Conservation (phyloP, 2,888 invertebrate species). For the Cantharis lateralis region DNA sequence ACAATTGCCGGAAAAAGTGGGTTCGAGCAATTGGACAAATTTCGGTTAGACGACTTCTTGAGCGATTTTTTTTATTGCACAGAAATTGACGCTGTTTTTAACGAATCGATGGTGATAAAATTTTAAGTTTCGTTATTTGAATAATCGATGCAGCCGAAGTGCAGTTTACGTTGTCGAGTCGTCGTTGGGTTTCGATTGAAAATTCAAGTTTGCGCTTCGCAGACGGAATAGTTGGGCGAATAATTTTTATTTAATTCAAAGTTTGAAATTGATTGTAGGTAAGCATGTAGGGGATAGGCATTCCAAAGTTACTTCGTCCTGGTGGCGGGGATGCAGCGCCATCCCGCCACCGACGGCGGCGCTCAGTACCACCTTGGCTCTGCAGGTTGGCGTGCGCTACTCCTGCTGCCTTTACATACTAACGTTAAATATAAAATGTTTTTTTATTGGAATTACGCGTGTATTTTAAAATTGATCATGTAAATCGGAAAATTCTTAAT, state of each 20-base stretch:
- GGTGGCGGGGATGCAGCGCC: constrained; percentile 52
- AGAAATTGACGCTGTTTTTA: neutral
- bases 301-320: constrained; percentile 61
- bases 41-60: neutral
- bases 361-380: constrained; percentile 48
- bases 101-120: neutral
- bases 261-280: constrained; percentile 53
- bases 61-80: neutral
- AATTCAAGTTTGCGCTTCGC: neutral
- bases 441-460: constrained; percentile 24
- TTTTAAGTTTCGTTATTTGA: neutral
- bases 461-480: constrained; percentile 34
- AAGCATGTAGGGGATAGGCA: constrained; percentile 52
- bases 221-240: neutral
- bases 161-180: neutral
- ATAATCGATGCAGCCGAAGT: neutral
- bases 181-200: neutral
- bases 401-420: constrained; percentile 35
- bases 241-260: neutral
- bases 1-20: neutral
- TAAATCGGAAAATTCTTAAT: constrained; percentile 34
- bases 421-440: constrained; percentile 36
- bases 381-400: constrained; percentile 42
- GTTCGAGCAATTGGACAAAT: neutral
- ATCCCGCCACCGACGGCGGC: constrained; percentile 44